Evolutionary conservation across 35 echinoderm and acorn worm species (phyloP).

Genomic region (Holothuria glaberrima): DNA sequence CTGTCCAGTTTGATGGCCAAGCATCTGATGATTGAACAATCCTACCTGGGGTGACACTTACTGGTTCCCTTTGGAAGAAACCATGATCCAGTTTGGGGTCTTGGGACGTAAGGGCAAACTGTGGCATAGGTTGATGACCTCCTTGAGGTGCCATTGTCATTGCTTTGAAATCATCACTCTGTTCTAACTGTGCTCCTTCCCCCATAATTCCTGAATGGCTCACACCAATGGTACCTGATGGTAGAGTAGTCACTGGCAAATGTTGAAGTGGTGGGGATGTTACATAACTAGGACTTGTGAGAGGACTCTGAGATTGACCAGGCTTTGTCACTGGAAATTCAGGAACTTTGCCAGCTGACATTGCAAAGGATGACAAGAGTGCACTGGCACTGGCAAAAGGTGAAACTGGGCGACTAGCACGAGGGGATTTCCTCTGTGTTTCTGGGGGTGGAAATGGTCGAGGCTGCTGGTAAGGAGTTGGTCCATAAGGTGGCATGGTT

Average conservation of each 20-base stretch:
- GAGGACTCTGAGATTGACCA: slow-evolving; percentile 32
- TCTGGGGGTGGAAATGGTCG: neutral
- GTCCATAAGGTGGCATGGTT: slow-evolving; percentile 18
- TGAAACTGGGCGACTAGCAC: slow-evolving; percentile 10
- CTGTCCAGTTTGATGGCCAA: too few relatives aligned
- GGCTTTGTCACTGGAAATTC: slow-evolving; percentile 14
- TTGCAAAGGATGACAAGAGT: slow-evolving; percentile 52
- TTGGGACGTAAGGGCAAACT: too few relatives aligned
- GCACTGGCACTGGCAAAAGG: slow-evolving; percentile 60
- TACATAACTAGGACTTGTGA: slow-evolving; percentile 42
- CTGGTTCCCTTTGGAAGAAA: too few relatives aligned
- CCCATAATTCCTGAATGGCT: too few relatives aligned
- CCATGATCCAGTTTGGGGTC: too few relatives aligned
- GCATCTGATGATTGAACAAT: too few relatives aligned
- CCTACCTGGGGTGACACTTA: too few relatives aligned
- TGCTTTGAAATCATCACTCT: too few relatives aligned
- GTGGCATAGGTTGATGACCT: too few relatives aligned
- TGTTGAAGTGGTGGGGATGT: slow-evolving; percentile 43
- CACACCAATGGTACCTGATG: neutral
- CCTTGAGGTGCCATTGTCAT: too few relatives aligned
- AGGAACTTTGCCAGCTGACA: slow-evolving; percentile 41
- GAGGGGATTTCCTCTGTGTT: slow-evolving; percentile 32
- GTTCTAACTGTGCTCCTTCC: too few relatives aligned
- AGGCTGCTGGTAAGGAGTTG: slow-evolving; percentile 34
- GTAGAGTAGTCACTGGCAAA: neutral